These are phyloP conservation scores for Lordiphosa stackelbergi DNA, from an alignment of 1,140 invertebrate species.

Conservation along the genomic window DNA sequence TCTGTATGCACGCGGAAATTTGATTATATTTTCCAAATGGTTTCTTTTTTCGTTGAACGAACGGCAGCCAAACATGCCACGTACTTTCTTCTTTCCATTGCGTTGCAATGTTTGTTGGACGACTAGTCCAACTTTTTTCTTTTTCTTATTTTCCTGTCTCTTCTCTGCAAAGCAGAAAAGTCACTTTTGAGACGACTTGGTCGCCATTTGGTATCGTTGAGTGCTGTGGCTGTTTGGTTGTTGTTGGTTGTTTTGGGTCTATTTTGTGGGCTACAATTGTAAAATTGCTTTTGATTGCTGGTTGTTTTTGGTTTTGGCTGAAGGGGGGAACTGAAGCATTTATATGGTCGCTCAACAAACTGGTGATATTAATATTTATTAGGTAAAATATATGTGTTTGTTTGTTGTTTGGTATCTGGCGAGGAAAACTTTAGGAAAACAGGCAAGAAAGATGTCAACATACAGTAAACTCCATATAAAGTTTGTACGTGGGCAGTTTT, in stretches of 20 bases:
- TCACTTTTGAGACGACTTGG: slow-evolving; percentile 5
- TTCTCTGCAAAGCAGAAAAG: slow-evolving; percentile 2
- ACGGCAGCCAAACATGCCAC: slow-evolving; percentile 28
- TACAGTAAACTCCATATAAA: no score
- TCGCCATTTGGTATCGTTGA: not conserved
- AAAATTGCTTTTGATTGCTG: slow-evolving; percentile 7
- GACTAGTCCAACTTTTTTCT: slow-evolving; percentile 10
- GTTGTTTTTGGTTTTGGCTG: not conserved
- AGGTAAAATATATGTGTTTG: not conserved
- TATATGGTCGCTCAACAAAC: not conserved
- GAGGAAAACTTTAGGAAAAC: no score
- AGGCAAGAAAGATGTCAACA: no score
- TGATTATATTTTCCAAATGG: slow-evolving; percentile 67
- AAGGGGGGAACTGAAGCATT: not conserved
- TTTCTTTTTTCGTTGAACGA: slow-evolving; percentile 30
- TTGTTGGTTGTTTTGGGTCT: slow-evolving; percentile 4
- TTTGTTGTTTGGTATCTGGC: no score
- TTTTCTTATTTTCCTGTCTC: slow-evolving; percentile 1
- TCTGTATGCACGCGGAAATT: slow-evolving; percentile 34
- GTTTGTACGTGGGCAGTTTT: no score
- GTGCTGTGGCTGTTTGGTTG: no score
- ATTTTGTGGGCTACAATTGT: slow-evolving; percentile 11
- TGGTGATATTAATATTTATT: slow-evolving; percentile 1
- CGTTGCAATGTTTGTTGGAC: slow-evolving; percentile 6
- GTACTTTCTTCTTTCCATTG: slow-evolving; percentile 46